Conservation (phyloP, 2,113 vertebrate species). For the Orthonyx spaldingii region DNA sequence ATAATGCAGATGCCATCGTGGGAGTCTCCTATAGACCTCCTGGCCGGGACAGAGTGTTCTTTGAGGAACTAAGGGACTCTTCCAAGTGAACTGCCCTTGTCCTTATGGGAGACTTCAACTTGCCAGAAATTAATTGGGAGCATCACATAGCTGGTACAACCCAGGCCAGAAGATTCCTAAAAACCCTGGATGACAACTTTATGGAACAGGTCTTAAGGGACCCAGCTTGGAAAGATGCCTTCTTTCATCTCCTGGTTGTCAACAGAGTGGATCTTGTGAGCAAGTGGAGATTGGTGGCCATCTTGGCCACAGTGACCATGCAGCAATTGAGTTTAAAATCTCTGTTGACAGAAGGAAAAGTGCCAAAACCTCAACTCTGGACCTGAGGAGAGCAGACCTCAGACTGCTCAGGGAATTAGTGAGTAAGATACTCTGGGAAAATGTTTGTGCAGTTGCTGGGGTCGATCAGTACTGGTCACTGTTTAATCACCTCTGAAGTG, state of each 20-base stretch:
- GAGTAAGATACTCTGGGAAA: background rate
- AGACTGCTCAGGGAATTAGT: background rate
- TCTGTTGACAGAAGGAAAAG: background rate
- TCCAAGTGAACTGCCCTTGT: background rate
- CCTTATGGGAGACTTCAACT: background rate
- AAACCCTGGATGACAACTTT: background rate
- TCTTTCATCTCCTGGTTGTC: background rate
- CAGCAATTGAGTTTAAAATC: background rate
- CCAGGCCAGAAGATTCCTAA: background rate
- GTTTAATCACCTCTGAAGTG: background rate
- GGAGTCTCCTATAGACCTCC: background rate
- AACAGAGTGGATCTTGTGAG: background rate
- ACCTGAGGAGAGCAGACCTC: background rate
- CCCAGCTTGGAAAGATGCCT: background rate
- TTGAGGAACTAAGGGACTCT: background rate
- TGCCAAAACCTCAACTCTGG: background rate
- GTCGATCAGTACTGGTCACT: background rate
- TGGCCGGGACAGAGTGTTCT: too few relatives aligned
- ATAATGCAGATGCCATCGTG: background rate
- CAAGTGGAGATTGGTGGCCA: accelerated
- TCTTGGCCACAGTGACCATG: background rate
- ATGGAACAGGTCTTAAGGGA: background rate
- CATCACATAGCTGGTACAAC: background rate
- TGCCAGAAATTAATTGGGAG: background rate
- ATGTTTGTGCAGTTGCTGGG: background rate